Conservation (phyloP, 1,140 invertebrate species). For the Arctopsyche grandis region DNA sequence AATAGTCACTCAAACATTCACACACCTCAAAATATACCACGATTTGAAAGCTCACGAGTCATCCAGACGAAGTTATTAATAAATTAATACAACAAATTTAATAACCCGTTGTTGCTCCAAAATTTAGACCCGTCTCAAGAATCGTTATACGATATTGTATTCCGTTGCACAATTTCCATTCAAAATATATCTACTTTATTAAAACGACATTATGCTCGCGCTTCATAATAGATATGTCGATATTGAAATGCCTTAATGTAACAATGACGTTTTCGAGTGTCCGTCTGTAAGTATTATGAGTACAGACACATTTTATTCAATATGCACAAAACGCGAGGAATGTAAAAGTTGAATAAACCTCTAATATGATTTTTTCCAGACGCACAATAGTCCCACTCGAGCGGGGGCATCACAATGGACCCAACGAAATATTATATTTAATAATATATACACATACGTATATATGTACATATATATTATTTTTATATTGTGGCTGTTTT, state of each 20-base stretch:
- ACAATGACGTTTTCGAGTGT: not conserved
- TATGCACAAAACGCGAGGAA: constrained; percentile 25
- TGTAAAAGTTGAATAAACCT: constrained; percentile 38
- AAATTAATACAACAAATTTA: too few species aligned
- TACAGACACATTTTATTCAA: not conserved
- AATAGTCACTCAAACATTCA: too few species aligned
- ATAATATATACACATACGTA: not conserved
- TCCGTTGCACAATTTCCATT: too few species aligned
- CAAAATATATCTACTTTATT: too few species aligned
- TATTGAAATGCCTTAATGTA: constrained; percentile 1
- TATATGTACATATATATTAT: not conserved
- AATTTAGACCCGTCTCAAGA: too few species aligned
- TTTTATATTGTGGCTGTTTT: not conserved
- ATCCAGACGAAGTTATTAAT: too few species aligned
- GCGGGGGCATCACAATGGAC: constrained; percentile 26
- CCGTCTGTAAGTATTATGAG: too few species aligned
- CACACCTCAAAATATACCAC: too few species aligned
- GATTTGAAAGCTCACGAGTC: too few species aligned
- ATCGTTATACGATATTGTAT: too few species aligned
- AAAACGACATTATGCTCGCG: too few species aligned
- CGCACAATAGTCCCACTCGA: constrained; percentile 29
- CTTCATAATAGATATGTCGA: not conserved
- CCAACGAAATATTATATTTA: constrained; percentile 39
- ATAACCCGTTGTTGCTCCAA: too few species aligned
- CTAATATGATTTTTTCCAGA: constrained; percentile 29